Evolutionary conservation across 2,113 vertebrate genomes (phyloP).

Genomic region (Chionodraco myersi): DNA sequence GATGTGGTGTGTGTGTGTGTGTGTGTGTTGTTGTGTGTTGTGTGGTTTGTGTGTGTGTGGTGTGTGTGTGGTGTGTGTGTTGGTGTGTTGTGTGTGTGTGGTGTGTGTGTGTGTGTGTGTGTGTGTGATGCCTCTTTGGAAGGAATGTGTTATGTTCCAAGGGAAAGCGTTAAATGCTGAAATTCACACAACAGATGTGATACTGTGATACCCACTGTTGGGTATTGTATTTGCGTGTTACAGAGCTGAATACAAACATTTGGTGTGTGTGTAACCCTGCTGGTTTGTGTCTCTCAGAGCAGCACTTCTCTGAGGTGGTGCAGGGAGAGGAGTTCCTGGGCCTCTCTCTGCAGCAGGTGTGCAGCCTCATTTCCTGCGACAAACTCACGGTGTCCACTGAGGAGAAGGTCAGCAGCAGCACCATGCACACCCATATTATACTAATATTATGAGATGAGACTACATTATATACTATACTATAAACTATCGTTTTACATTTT

Average conservation of each 20-base stretch:
- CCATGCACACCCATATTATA: too few relatives aligned
- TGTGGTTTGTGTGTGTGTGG: too few relatives aligned
- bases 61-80: too few relatives aligned
- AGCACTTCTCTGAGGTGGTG: constrained; percentile 97
- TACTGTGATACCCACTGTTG: background rate
- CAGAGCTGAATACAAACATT: background rate
- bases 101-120: too few relatives aligned
- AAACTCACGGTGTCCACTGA: constrained; percentile 96
- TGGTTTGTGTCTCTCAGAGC: constrained; percentile 85
- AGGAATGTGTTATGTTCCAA: too few relatives aligned
- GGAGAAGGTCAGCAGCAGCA: constrained; percentile 88
- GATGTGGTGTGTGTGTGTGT: too few relatives aligned
- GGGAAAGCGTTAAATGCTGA: background rate
- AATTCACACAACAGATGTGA: background rate
- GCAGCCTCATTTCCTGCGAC: constrained; percentile 96
- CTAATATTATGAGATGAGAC: background rate
- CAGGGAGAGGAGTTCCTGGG: constrained; percentile 95
- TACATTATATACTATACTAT: background rate
- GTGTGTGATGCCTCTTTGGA: too few relatives aligned
- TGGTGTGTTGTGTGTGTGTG: too few relatives aligned
- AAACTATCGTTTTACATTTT: too few relatives aligned
- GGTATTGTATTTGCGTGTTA: background rate
- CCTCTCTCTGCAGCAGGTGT: constrained; percentile 95
- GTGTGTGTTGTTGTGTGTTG: too few relatives aligned
- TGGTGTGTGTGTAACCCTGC: constrained; percentile 9